phyloP scores from a whole-genome alignment of 1,140 invertebrate genomes.

The silkworm (Bombyx mori) region ASM3026992v2 NC_085125.1:1878001-1878500 shows the following conservation, averaged over 20 bases:
- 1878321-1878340: constrained; percentile 36
- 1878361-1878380: constrained; percentile 32
- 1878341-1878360: constrained; percentile 37
- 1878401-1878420: background rate
- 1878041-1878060: too few relatives aligned
- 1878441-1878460: too few relatives aligned
- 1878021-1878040: constrained; percentile 36
- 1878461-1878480: too few relatives aligned
- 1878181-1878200: too few relatives aligned
- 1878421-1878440: too few relatives aligned
- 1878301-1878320: constrained; percentile 29
- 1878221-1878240: too few relatives aligned
- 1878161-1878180: too few relatives aligned
- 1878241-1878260: constrained; percentile 36
- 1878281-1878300: constrained; percentile 42
- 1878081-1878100: too few relatives aligned
- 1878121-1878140: constrained; percentile 45
- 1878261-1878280: constrained; percentile 40
- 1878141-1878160: constrained; percentile 42
- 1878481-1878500: too few relatives aligned
- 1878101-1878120: constrained; percentile 1
- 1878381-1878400: constrained; percentile 38
- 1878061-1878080: too few relatives aligned
- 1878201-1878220: too few relatives aligned
- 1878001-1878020: constrained; percentile 38